Conservation (phyloP, 2,888 invertebrate genomes). For the Caenorhabditis afra region DNA sequence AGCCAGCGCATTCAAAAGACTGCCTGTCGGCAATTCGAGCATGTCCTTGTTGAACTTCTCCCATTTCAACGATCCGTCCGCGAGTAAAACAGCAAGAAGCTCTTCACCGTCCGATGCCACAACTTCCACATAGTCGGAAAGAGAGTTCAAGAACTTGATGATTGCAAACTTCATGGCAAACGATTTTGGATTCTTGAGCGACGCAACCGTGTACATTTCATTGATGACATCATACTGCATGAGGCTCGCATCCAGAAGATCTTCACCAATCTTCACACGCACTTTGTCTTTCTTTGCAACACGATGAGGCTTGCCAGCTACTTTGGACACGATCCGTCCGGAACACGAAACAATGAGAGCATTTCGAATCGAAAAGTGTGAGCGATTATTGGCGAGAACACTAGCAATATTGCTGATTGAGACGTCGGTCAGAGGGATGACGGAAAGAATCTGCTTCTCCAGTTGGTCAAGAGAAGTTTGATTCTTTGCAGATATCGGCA, state of each 20-base stretch:
- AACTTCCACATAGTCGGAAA: constrained; percentile 47
- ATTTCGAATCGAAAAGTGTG: constrained; percentile 49
- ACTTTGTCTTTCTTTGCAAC: constrained; percentile 42
- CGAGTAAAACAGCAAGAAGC: constrained; percentile 22
- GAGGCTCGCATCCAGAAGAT: constrained; percentile 15
- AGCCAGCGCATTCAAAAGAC: constrained; percentile 37
- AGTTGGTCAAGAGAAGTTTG: constrained; percentile 62
- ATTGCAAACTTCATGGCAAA: constrained; percentile 55
- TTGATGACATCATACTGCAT: constrained; percentile 47
- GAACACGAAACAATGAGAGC: constrained; percentile 47
- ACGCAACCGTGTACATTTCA: constrained; percentile 47
- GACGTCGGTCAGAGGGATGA: constrained; percentile 50
- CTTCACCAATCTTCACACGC: constrained; percentile 23
- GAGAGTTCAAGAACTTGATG: constrained; percentile 48
- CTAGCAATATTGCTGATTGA: constrained; percentile 48
- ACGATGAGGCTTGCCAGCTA: constrained; percentile 50
- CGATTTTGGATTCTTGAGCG: constrained; percentile 31
- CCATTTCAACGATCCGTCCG: constrained; percentile 52
- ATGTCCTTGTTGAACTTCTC: constrained; percentile 25
- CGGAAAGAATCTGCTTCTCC: constrained; percentile 43
- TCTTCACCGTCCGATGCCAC: constrained; percentile 39
- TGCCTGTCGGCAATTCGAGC: constrained; percentile 23
- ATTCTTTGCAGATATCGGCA: constrained; percentile 74
- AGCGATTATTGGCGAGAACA: constrained; percentile 43
- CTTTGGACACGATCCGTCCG: constrained; percentile 29